These are phyloP conservation scores for Palythoa heliodiscus DNA, from an alignment of 92 coral and sea anemone species.

Conservation along the genomic window DNA sequence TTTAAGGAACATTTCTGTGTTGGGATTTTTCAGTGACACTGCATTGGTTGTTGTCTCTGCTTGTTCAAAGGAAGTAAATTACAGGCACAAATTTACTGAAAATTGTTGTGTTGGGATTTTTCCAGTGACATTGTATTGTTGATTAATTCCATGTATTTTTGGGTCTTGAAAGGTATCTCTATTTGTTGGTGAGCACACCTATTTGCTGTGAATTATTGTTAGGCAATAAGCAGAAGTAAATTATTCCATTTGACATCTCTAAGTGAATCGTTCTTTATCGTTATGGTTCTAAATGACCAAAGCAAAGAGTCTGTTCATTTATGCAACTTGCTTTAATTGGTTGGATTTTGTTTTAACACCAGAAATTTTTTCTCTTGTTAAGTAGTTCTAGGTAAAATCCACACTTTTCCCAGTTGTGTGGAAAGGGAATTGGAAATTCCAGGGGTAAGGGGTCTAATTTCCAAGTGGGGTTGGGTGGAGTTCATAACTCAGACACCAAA, in stretches of 20 bases:
- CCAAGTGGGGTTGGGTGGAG: conserved; percentile 8
- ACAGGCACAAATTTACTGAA: no score
- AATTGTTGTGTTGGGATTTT: no score
- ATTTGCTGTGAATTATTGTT: no score
- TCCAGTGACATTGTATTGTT: no score
- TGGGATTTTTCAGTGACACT: no score
- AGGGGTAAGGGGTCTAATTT: conserved; percentile 5
- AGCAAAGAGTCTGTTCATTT: conserved; percentile 28
- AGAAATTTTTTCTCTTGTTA: background rate
- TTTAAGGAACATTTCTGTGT: no score
- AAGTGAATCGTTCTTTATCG: background rate
- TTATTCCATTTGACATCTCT: conserved; percentile 12
- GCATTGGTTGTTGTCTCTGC: no score
- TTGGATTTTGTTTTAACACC: background rate
- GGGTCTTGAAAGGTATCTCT: no score
- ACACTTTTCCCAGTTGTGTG: conserved; percentile 5
- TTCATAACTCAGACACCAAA: background rate
- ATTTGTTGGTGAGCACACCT: no score
- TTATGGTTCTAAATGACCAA: conserved; percentile 30
- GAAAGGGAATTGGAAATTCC: background rate
- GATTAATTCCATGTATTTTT: no score
- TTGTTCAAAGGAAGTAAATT: no score
- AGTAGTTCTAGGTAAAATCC: background rate
- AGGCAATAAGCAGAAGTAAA: background rate
- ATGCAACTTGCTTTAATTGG: conserved; percentile 11